A percentile compares a stretch with the other conserved stretches of the same genome.
phyloP scores from a whole-genome alignment of 2,797 vertebrate species.

The Tapera naevia region DNA sequence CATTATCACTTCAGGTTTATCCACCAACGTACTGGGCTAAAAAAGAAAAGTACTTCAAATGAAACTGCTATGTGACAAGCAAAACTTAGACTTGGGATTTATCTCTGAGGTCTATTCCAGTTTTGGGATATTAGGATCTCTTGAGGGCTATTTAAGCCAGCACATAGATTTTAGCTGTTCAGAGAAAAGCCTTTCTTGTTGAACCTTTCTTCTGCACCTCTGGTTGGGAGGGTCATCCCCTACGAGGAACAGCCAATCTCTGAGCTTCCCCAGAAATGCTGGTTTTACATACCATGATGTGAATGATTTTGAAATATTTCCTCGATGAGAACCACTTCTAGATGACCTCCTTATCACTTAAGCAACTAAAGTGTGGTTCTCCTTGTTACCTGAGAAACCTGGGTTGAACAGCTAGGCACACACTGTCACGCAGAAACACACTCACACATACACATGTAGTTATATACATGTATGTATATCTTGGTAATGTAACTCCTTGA shows the following conservation, averaged over 20 bases:
- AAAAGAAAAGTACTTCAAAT: background rate
- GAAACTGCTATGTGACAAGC: background rate
- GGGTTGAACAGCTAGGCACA: background rate
- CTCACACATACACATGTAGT: too few relatives aligned
- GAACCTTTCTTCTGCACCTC: background rate
- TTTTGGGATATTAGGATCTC: background rate
- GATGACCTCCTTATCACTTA: background rate
- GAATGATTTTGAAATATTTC: background rate
- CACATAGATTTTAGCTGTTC: background rate
- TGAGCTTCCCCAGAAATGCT: background rate
- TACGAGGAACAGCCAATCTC: background rate
- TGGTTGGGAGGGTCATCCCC: background rate
- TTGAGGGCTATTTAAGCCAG: background rate
- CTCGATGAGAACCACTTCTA: background rate
- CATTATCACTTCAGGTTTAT: background rate
- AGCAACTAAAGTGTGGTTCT: background rate
- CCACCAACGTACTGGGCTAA: background rate
- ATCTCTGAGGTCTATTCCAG: background rate
- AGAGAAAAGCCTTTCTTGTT: background rate
- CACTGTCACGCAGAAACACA: rapidly evolving
- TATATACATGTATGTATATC: rapidly evolving
- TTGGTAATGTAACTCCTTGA: background rate
- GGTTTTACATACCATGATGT: background rate
- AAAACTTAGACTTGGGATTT: background rate
- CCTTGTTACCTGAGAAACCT: background rate